phyloP scores from a whole-genome alignment of 2,888 invertebrate species.

The Limnephilus marmoratus region DNA sequence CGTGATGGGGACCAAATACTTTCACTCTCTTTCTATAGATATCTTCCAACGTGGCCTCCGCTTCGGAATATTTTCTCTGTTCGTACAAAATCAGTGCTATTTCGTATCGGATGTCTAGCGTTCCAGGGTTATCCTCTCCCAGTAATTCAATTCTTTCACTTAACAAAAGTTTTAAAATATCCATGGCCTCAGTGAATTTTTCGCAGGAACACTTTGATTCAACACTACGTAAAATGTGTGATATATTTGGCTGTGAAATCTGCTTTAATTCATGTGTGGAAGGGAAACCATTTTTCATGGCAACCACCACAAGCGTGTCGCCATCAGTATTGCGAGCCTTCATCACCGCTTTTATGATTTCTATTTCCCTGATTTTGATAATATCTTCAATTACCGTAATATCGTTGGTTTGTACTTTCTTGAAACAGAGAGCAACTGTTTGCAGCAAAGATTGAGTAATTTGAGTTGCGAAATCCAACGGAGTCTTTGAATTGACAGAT shows the following conservation, averaged over 20 bases:
- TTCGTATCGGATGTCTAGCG: not conserved
- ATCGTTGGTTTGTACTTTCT: not conserved
- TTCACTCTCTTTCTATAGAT: not conserved
- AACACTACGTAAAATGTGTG: not conserved
- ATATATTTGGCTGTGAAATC: not conserved
- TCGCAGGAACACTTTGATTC: not conserved
- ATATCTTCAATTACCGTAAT: not conserved
- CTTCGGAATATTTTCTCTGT: constrained; percentile 16
- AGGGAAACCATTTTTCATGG: not conserved
- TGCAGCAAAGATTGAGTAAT: not conserved
- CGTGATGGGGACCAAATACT: not conserved
- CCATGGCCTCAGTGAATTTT: not conserved
- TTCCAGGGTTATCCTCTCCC: constrained; percentile 33
- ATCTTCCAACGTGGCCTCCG: not conserved
- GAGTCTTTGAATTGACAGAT: not conserved
- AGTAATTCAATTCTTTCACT: not conserved
- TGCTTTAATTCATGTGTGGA: not conserved
- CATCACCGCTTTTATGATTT: not conserved
- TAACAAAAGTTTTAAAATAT: not conserved
- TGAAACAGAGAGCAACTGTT: not conserved
- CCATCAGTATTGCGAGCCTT: not conserved
- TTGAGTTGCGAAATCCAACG: not conserved
- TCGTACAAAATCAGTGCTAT: not conserved
- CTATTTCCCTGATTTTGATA: not conserved
- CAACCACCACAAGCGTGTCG: not conserved